phyloP scores from a whole-genome alignment of 2,888 invertebrate genomes.

The Hydroisotoma schaefferi region DNA sequence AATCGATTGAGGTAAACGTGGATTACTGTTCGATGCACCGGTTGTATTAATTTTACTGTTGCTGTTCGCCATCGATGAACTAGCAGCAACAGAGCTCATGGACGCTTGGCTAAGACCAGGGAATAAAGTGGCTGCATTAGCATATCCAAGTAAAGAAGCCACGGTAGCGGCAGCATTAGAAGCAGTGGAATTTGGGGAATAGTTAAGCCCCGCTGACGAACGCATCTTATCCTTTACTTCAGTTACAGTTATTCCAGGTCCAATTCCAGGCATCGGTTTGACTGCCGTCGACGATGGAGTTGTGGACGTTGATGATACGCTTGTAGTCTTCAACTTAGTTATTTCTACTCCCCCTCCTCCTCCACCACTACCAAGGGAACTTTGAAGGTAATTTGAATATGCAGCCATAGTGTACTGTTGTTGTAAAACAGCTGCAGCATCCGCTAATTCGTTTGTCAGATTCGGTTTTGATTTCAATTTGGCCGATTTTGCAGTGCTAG shows the following conservation, averaged over 20 bases:
- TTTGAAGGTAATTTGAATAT: constrained; percentile 12
- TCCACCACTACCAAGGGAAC: constrained; percentile 17
- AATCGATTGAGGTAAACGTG: constrained; percentile 32
- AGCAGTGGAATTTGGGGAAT: not conserved
- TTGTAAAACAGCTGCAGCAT: constrained; percentile 6
- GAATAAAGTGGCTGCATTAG: not conserved
- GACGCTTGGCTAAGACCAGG: not conserved
- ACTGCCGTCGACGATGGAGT: constrained; percentile 9
- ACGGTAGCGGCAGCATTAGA: not conserved
- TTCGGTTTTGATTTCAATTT: constrained; percentile 18
- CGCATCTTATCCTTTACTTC: constrained; percentile 35
- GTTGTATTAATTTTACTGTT: constrained; percentile 5
- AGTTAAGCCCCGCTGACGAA: not conserved
- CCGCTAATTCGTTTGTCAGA: not conserved
- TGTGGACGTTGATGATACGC: constrained; percentile 16
- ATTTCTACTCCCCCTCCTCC: constrained; percentile 38
- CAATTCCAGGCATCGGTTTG: constrained; percentile 11
- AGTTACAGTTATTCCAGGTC: constrained; percentile 35
- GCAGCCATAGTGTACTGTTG: not conserved
- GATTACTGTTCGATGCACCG: not conserved
- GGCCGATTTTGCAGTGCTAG: not conserved
- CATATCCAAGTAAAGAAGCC: not conserved
- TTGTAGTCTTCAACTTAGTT: constrained; percentile 30
- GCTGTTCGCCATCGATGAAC: not conserved
- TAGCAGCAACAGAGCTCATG: not conserved